phyloP scores from a whole-genome alignment of 1,140 invertebrate genomes.

The Apis laboriosa region DNA sequence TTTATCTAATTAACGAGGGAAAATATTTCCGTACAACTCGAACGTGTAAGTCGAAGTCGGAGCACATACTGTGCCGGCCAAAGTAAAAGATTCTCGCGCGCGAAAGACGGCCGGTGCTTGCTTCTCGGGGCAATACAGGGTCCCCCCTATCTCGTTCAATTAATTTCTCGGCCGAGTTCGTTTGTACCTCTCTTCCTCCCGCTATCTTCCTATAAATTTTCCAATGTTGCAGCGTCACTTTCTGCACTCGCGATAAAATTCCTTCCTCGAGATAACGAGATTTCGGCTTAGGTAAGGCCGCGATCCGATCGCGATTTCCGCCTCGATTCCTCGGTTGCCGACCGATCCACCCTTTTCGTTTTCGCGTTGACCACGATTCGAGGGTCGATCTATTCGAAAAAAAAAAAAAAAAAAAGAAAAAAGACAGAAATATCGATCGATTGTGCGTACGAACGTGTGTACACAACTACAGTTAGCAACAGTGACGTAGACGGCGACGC shows the following conservation, averaged over 20 bases:
- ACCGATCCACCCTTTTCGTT: neutral
- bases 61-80: neutral
- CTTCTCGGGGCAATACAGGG: neutral
- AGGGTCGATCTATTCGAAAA: neutral
- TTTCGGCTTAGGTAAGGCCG: neutral
- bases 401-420: no score
- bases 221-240: constrained; percentile 12
- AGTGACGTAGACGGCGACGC: constrained; percentile 58
- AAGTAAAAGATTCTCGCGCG: neutral
- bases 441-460: neutral
- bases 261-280: neutral
- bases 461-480: constrained; percentile 61
- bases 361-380: neutral
- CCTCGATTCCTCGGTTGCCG: neutral
- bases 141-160: constrained; percentile 34
- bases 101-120: neutral
- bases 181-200: constrained; percentile 41
- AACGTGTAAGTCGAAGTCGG: neutral
- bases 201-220: constrained; percentile 56
- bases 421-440: constrained; percentile 29
- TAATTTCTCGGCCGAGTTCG: constrained; percentile 38
- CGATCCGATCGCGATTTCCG: neutral
- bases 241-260: constrained; percentile 22
- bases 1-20: neutral
- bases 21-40: neutral